Conservation (phyloP, 2,113 vertebrate species). For the Oncorhynchus nerka region DNA sequence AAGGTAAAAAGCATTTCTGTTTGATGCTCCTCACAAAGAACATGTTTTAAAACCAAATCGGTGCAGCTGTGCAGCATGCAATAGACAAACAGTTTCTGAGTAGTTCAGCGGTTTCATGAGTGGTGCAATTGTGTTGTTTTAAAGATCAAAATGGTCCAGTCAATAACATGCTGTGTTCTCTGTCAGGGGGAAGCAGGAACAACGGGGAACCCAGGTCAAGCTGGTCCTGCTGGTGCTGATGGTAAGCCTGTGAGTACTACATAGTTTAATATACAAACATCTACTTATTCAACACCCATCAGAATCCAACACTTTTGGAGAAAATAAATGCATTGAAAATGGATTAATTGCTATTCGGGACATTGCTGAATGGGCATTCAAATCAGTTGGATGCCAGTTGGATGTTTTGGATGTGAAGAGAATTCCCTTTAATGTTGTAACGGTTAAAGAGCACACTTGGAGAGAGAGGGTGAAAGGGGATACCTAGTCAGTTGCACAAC, state of each 20-base stretch:
- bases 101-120: not conserved
- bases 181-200: conserved; percentile 85
- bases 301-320: conserved; percentile 16
- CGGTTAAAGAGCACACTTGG: not conserved
- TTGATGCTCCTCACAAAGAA: not conserved
- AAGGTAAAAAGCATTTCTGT: too few relatives aligned
- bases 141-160: not conserved
- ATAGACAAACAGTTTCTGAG: not conserved
- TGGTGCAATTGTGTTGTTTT: too few relatives aligned
- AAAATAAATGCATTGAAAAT: not conserved
- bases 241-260: conserved; percentile 99
- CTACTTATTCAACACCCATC: not conserved
- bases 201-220: conserved; percentile 80
- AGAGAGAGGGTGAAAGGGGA: not conserved
- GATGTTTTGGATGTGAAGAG: not conserved
- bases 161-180: conserved; percentile 10
- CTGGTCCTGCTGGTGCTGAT: conserved; percentile 94
- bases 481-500: too few relatives aligned
- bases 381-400: not conserved
- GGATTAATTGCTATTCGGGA: not conserved
- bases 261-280: conserved; percentile 81
- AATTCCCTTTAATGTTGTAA: not conserved
- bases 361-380: not conserved
- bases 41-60: too few relatives aligned
- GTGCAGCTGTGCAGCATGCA: not conserved